These are phyloP conservation scores for Leptinotarsa tumamoca DNA, from an alignment of 2,888 invertebrate genomes.

Conservation along the genomic window DNA sequence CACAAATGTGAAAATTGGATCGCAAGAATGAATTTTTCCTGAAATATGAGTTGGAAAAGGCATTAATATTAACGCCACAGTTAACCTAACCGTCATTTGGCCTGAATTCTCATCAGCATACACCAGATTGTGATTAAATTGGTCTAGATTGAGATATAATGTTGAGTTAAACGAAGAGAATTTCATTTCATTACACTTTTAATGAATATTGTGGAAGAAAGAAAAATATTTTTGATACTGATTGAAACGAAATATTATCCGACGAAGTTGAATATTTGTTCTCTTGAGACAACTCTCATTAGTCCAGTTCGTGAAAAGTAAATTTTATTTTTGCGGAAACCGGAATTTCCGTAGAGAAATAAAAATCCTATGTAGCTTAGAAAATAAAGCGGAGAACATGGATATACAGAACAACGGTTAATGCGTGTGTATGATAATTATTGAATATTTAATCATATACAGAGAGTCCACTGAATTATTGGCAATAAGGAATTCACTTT, in stretches of 20 bases:
- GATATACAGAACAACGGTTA: too few species aligned
- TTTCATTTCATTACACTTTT: slow-evolving; percentile 4
- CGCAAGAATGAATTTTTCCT: slow-evolving; percentile 29
- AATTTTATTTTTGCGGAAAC: background rate
- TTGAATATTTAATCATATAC: too few species aligned
- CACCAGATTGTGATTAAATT: slow-evolving; percentile 27
- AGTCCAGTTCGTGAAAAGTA: background rate
- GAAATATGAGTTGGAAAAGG: slow-evolving; percentile 43
- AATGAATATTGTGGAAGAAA: slow-evolving; percentile 2
- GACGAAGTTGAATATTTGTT: background rate
- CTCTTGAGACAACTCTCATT: background rate
- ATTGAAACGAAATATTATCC: background rate
- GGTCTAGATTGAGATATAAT: slow-evolving; percentile 11
- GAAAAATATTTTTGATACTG: background rate
- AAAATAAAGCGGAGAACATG: too few species aligned
- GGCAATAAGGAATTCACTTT: too few species aligned
- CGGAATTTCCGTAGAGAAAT: too few species aligned
- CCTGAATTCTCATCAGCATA: background rate
- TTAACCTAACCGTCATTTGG: slow-evolving; percentile 19
- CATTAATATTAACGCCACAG: slow-evolving; percentile 45
- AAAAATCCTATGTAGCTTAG: too few species aligned
- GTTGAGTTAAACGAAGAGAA: background rate
- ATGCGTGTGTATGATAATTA: too few species aligned
- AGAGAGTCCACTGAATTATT: too few species aligned
- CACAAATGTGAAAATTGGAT: background rate